Evolutionary conservation across 2,888 invertebrate species (phyloP), one percentile per base, ranked within the genome.

Genomic region (Macrosiphum euphorbiae): DNA sequence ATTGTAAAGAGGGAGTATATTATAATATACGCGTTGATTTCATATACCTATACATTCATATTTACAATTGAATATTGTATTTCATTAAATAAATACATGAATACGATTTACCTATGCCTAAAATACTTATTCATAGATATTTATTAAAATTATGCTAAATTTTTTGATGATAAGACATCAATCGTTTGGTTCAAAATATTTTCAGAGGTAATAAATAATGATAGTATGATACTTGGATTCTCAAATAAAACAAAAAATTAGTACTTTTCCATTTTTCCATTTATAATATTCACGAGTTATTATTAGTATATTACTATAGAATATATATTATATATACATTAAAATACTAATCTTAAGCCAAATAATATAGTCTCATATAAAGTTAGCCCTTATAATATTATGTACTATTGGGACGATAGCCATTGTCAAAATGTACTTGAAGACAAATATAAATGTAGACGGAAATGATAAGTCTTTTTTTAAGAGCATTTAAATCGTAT

Each of bases 41-140:
- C 41, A 44, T 61, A 86, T 87, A 88, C 10, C 44, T 87, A 88
- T 11, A 88, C 58, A 58, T 88, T 67, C 67, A 88, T 88, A 92
- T 92, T 90, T 85, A 93, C 84, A 90, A 93, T 84, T 84, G 89
- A 52, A 89, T 93, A 89, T 89, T 89, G 47, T 89, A 24, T 89
- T 89, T 84, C 16, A 89, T 92, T 47, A 84, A 89, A 85, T 26
- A 24, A 85, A 89, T 93, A 84, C 47, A 85, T 47, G 5, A 41
- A 11, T 44, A 28, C 28, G 5, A 44, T 85, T 24, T 44, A 44
- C 20, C 5, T 55, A 55, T 55, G 26, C 58, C 26, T 8, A 44
- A 16, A 85, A 44, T 85, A 85, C 28, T 93, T 35, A 84, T 84
- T 44, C 47, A 61, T 86, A 20, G 26, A 13, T 47, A 85, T 85